Percentiles rank a stretch among this genome's conserved stretches.
Evolutionary conservation across 2,888 invertebrate genomes (phyloP).

Genomic region (Smittia sp.): DNA sequence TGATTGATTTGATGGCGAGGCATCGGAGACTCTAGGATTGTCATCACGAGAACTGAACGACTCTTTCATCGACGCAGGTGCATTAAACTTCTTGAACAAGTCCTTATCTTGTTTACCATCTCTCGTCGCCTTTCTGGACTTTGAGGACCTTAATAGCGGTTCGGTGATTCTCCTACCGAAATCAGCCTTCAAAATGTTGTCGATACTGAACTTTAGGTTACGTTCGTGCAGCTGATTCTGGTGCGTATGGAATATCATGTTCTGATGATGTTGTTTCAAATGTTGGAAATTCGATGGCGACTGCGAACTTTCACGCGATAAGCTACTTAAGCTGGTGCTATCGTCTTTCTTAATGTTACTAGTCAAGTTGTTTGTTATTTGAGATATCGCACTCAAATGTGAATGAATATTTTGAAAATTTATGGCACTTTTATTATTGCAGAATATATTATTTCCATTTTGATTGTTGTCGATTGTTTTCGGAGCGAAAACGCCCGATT

Average conservation of each 20-base stretch:
- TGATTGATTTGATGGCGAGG: neutral
- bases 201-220: constrained; percentile 77
- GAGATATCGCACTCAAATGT: constrained; percentile 66
- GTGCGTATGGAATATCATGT: constrained; percentile 46
- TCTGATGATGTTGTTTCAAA: constrained; percentile 47
- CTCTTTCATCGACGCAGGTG: neutral
- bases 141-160: constrained; percentile 58
- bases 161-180: constrained; percentile 72
- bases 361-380: constrained; percentile 53
- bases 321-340: constrained; percentile 44
- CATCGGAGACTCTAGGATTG: neutral
- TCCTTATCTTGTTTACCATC: constrained; percentile 31
- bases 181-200: constrained; percentile 81
- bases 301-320: constrained; percentile 43
- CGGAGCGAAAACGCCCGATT: constrained; percentile 11
- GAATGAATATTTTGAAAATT: constrained; percentile 61
- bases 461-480: constrained; percentile 23
- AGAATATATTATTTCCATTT: constrained; percentile 39
- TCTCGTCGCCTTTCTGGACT: neutral
- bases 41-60: neutral
- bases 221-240: constrained; percentile 56
- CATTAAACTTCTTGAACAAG: constrained; percentile 18
- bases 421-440: constrained; percentile 41
- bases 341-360: constrained; percentile 40
- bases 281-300: constrained; percentile 43